Evolutionary conservation across 2,797 vertebrate genomes (phyloP).

Genomic region (Aeoliscus strigatus): DNA sequence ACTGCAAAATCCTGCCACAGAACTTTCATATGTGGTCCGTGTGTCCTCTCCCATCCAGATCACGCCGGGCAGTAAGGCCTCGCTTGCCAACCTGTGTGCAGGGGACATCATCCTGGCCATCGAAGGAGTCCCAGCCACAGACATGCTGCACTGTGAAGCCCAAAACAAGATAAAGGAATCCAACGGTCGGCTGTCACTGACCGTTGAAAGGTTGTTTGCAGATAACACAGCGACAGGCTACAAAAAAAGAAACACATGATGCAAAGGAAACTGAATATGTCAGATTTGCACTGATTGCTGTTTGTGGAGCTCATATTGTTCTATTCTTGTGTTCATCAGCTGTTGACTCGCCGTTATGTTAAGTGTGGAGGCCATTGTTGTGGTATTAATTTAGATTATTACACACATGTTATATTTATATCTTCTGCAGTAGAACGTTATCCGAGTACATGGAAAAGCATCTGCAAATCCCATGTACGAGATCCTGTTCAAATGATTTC

Average conservation of each 20-base stretch:
- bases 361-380: not conserved
- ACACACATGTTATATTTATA: too few relatives aligned
- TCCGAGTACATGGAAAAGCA: too few relatives aligned
- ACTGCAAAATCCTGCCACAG: too few relatives aligned
- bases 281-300: not conserved
- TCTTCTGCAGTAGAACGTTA: too few relatives aligned
- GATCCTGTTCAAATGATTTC: too few relatives aligned
- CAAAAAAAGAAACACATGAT: too few relatives aligned
- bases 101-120: slow-evolving; percentile 92
- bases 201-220: slow-evolving; percentile 85
- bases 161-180: slow-evolving; percentile 94
- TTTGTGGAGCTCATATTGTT: not conserved
- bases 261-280: slow-evolving; percentile 5
- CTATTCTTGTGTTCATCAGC: slow-evolving; percentile 3
- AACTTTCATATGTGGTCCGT: too few relatives aligned
- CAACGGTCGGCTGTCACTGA: slow-evolving; percentile 79
- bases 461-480: too few relatives aligned
- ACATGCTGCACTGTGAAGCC: slow-evolving; percentile 92
- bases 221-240: too few relatives aligned
- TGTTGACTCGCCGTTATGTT: too few relatives aligned
- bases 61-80: slow-evolving; percentile 92
- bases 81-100: slow-evolving; percentile 82
- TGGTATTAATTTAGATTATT: not conserved
- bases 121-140: slow-evolving; percentile 82
- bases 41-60: slow-evolving; percentile 79